phyloP scores from a whole-genome alignment of 53 echinoderm and acorn worm genomes.

The Actinopyga echinites region DNA sequence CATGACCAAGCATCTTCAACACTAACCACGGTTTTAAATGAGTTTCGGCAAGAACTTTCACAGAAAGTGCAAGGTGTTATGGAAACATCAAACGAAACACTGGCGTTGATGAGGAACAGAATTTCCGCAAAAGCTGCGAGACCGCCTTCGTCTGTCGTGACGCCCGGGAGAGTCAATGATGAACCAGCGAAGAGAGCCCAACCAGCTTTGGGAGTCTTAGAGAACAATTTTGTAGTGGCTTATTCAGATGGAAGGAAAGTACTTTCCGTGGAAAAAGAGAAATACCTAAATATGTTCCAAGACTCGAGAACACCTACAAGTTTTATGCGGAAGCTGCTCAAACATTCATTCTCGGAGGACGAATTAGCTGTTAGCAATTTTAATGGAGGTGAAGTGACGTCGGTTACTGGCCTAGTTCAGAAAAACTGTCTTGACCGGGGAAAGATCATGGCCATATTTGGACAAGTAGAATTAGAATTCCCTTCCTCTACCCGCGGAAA shows the following conservation, averaged over 20 bases:
- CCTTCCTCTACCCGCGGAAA: constrained; percentile 4
- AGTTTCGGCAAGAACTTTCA: too few relatives aligned
- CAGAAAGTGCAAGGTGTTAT: too few relatives aligned
- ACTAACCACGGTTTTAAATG: too few relatives aligned
- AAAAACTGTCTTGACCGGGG: background rate
- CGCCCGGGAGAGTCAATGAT: too few relatives aligned
- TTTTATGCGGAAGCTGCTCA: constrained; percentile 4
- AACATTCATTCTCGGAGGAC: background rate
- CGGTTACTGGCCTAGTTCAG: background rate
- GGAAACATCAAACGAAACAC: too few relatives aligned
- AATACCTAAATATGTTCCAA: background rate
- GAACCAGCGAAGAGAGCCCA: background rate
- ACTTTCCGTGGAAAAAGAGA: background rate
- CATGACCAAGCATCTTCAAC: too few relatives aligned
- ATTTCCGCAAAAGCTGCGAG: too few relatives aligned
- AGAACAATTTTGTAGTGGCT: background rate
- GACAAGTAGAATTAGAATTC: background rate
- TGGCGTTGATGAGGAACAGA: too few relatives aligned
- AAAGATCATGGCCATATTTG: background rate
- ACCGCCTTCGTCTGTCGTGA: too few relatives aligned
- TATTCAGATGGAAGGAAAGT: background rate
- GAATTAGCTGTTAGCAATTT: background rate
- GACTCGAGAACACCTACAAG: background rate
- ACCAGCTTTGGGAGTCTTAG: background rate
- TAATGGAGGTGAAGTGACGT: constrained; percentile 2